phyloP scores from a whole-genome alignment of 2,797 vertebrate genomes.

The Pseudochromis fuscus region DNA sequence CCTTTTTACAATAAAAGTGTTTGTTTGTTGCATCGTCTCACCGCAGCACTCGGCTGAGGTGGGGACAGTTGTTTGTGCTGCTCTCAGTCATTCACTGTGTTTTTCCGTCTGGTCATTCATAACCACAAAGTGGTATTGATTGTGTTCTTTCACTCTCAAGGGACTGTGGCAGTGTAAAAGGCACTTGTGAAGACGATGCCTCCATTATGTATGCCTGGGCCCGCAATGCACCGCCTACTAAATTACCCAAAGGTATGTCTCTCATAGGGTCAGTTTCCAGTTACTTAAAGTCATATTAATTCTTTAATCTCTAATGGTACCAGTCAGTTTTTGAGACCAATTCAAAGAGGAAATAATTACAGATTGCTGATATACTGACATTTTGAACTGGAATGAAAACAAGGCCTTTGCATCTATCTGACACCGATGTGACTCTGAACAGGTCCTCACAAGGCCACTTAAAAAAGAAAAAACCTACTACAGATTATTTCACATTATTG shows the following conservation, averaged over 20 bases:
- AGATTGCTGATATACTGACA: too few relatives aligned
- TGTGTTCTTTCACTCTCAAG: slow-evolving; percentile 72
- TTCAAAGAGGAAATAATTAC: too few relatives aligned
- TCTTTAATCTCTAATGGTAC: not conserved
- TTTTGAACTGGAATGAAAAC: too few relatives aligned
- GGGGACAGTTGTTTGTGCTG: not conserved
- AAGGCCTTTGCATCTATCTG: too few relatives aligned
- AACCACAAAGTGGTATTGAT: not conserved
- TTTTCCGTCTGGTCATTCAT: not conserved
- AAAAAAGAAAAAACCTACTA: too few relatives aligned
- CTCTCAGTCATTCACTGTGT: slow-evolving; percentile 5
- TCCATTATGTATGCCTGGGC: slow-evolving; percentile 98
- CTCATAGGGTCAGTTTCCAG: not conserved
- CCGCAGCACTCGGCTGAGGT: not conserved
- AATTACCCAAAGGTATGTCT: slow-evolving; percentile 90
- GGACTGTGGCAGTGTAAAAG: slow-evolving; percentile 91
- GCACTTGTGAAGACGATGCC: slow-evolving; percentile 90
- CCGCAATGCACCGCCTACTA: slow-evolving; percentile 93
- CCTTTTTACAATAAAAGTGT: not conserved
- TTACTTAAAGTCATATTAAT: not conserved
- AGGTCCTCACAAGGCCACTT: too few relatives aligned
- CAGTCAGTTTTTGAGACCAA: too few relatives aligned
- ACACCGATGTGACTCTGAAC: too few relatives aligned
- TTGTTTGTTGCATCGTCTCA: not conserved
- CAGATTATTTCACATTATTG: too few relatives aligned